These are phyloP conservation scores for Drepana falcataria DNA, from an alignment of 2,888 invertebrate genomes.

Conservation along the genomic window DNA sequence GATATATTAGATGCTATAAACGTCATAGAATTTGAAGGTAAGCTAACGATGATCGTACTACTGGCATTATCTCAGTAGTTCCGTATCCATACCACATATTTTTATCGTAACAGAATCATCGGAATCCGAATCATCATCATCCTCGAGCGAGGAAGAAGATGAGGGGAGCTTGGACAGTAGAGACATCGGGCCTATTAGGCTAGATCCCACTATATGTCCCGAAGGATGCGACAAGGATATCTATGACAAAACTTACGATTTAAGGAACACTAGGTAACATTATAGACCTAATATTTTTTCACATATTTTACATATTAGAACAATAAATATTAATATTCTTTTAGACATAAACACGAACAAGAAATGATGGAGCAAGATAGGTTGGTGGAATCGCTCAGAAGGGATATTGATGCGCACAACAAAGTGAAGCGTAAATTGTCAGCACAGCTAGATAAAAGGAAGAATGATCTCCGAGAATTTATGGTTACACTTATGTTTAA, in stretches of 20 bases:
- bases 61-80: too few relatives aligned
- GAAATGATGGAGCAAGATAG: conserved; percentile 78
- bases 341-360: conserved; percentile 75
- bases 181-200: conserved; percentile 81
- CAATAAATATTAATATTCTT: background rate
- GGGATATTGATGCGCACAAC: conserved; percentile 79
- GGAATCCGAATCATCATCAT: conserved; percentile 72
- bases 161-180: conserved; percentile 82
- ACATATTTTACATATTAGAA: background rate
- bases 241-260: conserved; percentile 82
- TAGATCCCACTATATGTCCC: conserved; percentile 86
- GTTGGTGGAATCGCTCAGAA: conserved; percentile 76
- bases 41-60: too few relatives aligned
- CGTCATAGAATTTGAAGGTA: too few relatives aligned
- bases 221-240: conserved; percentile 82
- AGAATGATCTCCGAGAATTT: conserved; percentile 80
- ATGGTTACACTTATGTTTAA: too few relatives aligned
- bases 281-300: background rate
- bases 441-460: conserved; percentile 70
- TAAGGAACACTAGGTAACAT: conserved; percentile 78
- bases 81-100: background rate
- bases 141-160: conserved; percentile 79
- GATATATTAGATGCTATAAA: too few relatives aligned
- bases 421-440: conserved; percentile 78
- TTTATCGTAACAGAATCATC: conserved; percentile 46